Conservation (phyloP, 2,797 vertebrate genomes). For the Arremon aurantiirostris region DNA sequence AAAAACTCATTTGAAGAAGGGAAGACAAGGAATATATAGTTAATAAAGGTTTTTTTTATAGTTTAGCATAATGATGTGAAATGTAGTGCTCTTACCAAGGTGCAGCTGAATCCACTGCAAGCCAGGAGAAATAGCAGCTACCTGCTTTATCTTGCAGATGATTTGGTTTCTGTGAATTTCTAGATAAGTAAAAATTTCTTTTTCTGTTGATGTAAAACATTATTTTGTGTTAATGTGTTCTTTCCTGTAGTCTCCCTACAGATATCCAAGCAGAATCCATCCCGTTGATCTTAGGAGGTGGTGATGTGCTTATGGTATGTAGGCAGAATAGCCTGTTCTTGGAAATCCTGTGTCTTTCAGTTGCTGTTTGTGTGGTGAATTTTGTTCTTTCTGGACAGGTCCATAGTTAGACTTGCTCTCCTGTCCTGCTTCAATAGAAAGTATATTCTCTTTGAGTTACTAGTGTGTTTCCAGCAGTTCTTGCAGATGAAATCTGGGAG, state of each 20-base stretch:
- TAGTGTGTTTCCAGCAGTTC: background rate
- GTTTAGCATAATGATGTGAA: background rate
- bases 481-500: background rate
- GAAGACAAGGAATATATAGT: background rate
- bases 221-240: background rate
- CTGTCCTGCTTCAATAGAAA: background rate
- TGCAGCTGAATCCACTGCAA: background rate
- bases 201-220: background rate
- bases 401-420: background rate
- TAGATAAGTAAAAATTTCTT: background rate
- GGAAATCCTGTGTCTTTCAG: background rate
- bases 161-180: background rate
- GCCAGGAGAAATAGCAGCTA: background rate
- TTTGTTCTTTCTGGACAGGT: background rate
- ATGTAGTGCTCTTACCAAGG: background rate
- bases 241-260: conserved; percentile 86
- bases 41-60: background rate
- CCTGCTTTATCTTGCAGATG: background rate
- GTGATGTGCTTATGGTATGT: conserved; percentile 96
- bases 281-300: conserved; percentile 93
- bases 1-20: background rate
- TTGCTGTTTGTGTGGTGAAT: background rate
- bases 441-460: background rate
- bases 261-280: conserved; percentile 98
- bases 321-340: background rate